A percentile compares a stretch with the other conserved stretches of the same genome.
phyloP scores from a whole-genome alignment of 2,797 vertebrate genomes.

The Ficedula albicollis region DNA sequence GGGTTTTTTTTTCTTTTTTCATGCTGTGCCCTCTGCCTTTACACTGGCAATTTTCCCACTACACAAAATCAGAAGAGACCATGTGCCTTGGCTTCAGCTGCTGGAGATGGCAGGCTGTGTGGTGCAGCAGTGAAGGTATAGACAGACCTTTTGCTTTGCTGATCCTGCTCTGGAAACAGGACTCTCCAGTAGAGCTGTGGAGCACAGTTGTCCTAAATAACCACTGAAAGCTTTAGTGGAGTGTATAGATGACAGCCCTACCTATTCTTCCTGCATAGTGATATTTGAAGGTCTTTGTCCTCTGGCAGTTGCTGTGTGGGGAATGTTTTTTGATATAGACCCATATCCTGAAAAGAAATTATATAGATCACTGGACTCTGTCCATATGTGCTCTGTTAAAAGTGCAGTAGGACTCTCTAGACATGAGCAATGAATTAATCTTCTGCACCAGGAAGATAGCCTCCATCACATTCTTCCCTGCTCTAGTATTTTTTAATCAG shows the following conservation, averaged over 20 bases:
- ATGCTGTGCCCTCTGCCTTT: neutral
- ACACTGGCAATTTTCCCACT: neutral
- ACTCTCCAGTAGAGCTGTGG: neutral
- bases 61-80: neutral
- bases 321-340: neutral
- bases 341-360: neutral
- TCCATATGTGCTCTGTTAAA: conserved; percentile 10
- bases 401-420: neutral
- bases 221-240: neutral
- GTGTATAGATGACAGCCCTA: neutral
- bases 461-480: neutral
- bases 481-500: neutral
- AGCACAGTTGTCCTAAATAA: neutral
- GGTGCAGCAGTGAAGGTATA: neutral
- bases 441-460: neutral
- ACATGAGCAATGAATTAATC: neutral
- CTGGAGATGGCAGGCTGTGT: neutral
- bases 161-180: neutral
- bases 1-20: neutral
- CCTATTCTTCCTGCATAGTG: neutral
- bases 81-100: neutral
- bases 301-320: neutral
- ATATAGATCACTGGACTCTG: neutral
- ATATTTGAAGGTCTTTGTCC: neutral
- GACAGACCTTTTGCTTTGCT: neutral